These are phyloP conservation scores for Burhinus oedicnemus DNA, from an alignment of 2,113 vertebrate species.

Conservation along the genomic window DNA sequence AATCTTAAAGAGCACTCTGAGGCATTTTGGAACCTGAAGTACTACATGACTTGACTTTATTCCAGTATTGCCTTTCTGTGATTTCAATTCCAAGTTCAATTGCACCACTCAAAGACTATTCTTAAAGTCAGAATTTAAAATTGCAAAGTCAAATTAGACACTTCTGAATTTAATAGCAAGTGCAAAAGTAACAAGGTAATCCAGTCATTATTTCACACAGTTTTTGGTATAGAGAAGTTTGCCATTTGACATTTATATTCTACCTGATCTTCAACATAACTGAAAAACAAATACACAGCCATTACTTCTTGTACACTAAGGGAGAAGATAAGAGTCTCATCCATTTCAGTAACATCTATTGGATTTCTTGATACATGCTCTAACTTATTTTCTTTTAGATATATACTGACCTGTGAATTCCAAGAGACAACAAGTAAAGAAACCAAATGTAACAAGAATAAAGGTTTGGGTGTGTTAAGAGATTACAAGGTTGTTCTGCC, in stretches of 20 bases:
- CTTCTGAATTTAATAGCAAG: neutral
- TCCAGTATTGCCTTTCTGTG: neutral
- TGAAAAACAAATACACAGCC: neutral
- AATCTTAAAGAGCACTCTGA: neutral
- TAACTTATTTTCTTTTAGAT: neutral
- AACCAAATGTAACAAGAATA: neutral
- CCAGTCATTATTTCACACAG: neutral
- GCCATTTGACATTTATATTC: neutral
- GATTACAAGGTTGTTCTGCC: neutral
- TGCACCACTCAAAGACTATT: neutral
- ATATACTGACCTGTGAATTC: neutral
- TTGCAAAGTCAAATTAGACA: neutral
- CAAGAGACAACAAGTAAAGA: neutral
- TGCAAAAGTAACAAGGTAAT: neutral
- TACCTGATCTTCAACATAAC: neutral
- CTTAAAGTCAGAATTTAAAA: neutral
- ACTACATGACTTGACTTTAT: neutral
- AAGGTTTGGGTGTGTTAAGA: neutral
- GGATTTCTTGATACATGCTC: neutral
- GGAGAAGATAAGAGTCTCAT: neutral
- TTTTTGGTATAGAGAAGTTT: neutral
- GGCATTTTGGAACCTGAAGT: neutral
- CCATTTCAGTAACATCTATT: neutral
- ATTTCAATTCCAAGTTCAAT: neutral
- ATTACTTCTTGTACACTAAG: neutral